These are phyloP conservation scores for Fissipunctia ypsillon DNA, from an alignment of 2,888 invertebrate genomes.

Conservation along the genomic window DNA sequence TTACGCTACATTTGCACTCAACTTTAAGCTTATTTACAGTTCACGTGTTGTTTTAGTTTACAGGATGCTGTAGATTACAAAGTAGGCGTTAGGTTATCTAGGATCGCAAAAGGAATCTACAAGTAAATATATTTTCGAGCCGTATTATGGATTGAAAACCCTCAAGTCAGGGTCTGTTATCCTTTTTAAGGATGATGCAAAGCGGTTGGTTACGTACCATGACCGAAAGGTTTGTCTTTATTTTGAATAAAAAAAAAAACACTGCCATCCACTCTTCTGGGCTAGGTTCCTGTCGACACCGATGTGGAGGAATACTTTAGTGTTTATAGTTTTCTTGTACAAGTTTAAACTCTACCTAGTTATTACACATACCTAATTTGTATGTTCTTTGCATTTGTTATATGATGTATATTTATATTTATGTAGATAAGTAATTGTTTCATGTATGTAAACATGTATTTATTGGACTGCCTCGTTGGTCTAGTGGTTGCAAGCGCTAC, in stretches of 20 bases:
- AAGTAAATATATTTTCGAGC: not conserved
- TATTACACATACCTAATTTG: not conserved
- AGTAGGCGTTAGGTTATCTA: not conserved
- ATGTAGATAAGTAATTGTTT: too few species aligned
- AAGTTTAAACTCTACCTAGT: not conserved
- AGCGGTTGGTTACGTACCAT: not conserved
- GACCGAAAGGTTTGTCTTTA: not conserved
- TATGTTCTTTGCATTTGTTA: too few species aligned
- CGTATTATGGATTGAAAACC: too few species aligned
- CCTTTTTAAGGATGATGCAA: not conserved
- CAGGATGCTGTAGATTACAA: constrained; percentile 11
- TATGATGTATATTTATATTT: too few species aligned
- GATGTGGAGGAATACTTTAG: not conserved
- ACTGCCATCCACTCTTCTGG: not conserved
- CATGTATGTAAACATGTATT: too few species aligned
- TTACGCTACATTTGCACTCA: constrained; percentile 35
- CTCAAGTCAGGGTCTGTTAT: not conserved
- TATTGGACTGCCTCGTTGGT: too few species aligned
- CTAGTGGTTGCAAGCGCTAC: too few species aligned
- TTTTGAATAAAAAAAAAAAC: not conserved
- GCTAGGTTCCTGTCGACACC: too few species aligned
- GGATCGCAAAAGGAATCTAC: not conserved
- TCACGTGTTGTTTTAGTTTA: constrained; percentile 36
- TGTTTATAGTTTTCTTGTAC: not conserved
- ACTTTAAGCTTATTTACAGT: constrained; percentile 43